phyloP scores from a whole-genome alignment of 2,888 invertebrate genomes.

The Apotomis betuletana region DNA sequence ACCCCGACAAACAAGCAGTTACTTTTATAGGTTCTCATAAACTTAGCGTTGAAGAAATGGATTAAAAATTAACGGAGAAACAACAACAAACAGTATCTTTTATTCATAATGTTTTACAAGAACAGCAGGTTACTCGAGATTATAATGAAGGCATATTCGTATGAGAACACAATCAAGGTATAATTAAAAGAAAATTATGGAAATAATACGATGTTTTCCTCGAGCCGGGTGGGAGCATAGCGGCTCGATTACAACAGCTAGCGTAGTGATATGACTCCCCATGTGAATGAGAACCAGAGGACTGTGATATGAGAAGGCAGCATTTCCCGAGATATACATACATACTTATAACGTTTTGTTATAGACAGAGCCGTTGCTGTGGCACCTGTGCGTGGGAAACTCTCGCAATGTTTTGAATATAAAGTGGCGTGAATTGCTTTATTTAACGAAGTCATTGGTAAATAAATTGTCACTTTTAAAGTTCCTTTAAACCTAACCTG shows the following conservation, averaged over 20 bases:
- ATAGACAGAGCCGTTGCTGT: slow-evolving; percentile 1
- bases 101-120: slow-evolving; percentile 12
- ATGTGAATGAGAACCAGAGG: slow-evolving; percentile 16
- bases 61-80: background rate
- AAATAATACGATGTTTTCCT: slow-evolving; percentile 27
- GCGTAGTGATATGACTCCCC: slow-evolving; percentile 23
- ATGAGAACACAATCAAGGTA: slow-evolving; percentile 28
- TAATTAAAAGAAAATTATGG: slow-evolving; percentile 25
- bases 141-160: slow-evolving; percentile 3
- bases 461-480: background rate
- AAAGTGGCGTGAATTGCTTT: slow-evolving; percentile 3
- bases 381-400: slow-evolving; percentile 21
- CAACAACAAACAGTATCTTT: slow-evolving; percentile 5
- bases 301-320: background rate
- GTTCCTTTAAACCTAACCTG: background rate
- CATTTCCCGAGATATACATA: background rate
- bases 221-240: slow-evolving; percentile 23
- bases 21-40: slow-evolving; percentile 4
- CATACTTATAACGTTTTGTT: background rate
- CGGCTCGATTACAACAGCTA: slow-evolving; percentile 14
- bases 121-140: background rate
- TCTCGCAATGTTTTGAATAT: slow-evolving; percentile 20
- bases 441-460: background rate
- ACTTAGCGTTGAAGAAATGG: background rate
- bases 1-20: background rate